Evolutionary conservation across 35 echinoderm and acorn worm species (phyloP), one percentile per base, ranked within the genome.

Genomic region (Stichopus chloronotus): DNA sequence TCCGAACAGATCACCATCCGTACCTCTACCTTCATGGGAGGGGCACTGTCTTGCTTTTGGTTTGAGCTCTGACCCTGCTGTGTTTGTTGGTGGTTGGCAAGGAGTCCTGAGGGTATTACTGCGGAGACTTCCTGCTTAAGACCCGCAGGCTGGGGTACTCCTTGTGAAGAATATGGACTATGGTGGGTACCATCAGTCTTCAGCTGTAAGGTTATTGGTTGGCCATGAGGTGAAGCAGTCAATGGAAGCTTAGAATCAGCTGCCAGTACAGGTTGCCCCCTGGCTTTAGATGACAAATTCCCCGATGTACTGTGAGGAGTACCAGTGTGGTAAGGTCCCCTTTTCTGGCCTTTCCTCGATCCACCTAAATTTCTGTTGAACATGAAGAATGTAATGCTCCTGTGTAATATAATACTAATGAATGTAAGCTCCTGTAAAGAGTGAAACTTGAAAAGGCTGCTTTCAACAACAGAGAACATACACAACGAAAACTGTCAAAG

Each of bases 1-100:
- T 89, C 87, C 4, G 87, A 71, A 71, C 87, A 71, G 14, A 89
- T 89, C 59, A 89, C 87, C 87, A 89, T 89, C 0, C 86, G 59
- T 3, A 88, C 57, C 57, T 88, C 86, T 55, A 89, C 87, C 57
- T 89, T 89, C 59, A 74, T 10, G n/a, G 87, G 87, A 43, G 59
- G 20, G 13, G 13, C 14, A n/a, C 77, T 13, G 30, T 74, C 87
- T 55, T 85, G 82, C 57, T 58, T 89, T 74, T 89, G 59, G 61
- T 72, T 69, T 54, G 52, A 83, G 52, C 80, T 83, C n/a, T 89
- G 87, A 58, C 59, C 87, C 52, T 63, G 17, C 87, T 89, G 63
- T 24, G 25, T 11, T 19, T 59, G 87, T 58, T 85, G 82, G 16
- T 83, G 80, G 55, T 17, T 85, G 7, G 82, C 55, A 20, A 84